Conservation (phyloP, 1,140 invertebrate species). For the Vanessa atalanta region DNA sequence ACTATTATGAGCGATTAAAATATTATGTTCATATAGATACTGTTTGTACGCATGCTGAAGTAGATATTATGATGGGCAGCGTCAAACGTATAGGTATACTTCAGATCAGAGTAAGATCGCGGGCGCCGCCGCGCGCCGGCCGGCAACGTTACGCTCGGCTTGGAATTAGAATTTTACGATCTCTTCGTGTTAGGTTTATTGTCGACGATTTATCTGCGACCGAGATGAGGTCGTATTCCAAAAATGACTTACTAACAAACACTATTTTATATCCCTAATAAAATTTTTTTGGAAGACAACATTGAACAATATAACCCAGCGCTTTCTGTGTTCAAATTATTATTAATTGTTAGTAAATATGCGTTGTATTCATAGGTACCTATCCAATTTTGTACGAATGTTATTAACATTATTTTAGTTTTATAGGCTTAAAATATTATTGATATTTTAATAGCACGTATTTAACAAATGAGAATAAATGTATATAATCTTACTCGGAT, state of each 20-base stretch:
- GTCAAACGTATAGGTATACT: not conserved
- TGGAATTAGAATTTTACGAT: slow-evolving; percentile 79
- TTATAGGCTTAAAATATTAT: too few species aligned
- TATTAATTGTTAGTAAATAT: too few species aligned
- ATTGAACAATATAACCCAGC: slow-evolving; percentile 19
- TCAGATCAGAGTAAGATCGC: slow-evolving; percentile 4
- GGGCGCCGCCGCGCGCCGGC: slow-evolving; percentile 19
- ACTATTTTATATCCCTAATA: slow-evolving; percentile 69
- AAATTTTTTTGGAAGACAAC: slow-evolving; percentile 50
- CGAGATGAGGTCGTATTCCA: slow-evolving; percentile 78
- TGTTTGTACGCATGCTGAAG: slow-evolving; percentile 13
- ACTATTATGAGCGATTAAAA: slow-evolving; percentile 10
- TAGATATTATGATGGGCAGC: slow-evolving; percentile 25
- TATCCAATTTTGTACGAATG: too few species aligned
- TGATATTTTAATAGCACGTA: too few species aligned
- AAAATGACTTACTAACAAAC: slow-evolving; percentile 76
- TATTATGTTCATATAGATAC: not conserved
- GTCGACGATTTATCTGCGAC: slow-evolving; percentile 75
- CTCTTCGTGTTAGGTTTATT: slow-evolving; percentile 80
- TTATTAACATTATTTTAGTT: too few species aligned
- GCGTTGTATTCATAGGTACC: too few species aligned
- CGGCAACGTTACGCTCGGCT: slow-evolving; percentile 37
- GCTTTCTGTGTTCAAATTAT: too few species aligned
- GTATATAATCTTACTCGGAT: too few species aligned
- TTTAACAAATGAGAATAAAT: too few species aligned